Evolutionary conservation across 2,888 invertebrate species (phyloP).

Genomic region (Corythucha ciliata): DNA sequence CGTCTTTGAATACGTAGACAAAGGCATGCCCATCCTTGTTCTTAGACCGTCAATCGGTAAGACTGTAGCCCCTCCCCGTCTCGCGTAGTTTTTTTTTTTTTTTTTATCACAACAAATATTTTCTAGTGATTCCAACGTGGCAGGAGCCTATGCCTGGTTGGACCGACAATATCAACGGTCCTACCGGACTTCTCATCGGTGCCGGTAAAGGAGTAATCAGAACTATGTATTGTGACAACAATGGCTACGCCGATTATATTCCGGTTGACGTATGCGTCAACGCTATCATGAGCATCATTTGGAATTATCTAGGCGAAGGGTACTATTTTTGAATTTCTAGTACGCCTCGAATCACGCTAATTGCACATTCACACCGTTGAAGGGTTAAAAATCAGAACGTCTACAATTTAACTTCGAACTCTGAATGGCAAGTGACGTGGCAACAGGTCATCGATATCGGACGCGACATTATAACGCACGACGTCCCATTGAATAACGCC

Average conservation of each 20-base stretch:
- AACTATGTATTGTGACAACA: constrained; percentile 75
- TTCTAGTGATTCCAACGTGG: constrained; percentile 72
- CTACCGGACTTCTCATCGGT: constrained; percentile 67
- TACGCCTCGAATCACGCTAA: background rate
- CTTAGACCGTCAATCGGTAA: constrained; percentile 75
- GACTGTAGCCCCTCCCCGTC: constrained; percentile 25
- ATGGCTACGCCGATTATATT: constrained; percentile 66
- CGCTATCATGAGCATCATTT: constrained; percentile 55
- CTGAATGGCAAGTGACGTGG: constrained; percentile 67
- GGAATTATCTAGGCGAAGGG: constrained; percentile 45
- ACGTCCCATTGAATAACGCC: constrained; percentile 77
- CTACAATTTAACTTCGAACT: constrained; percentile 64
- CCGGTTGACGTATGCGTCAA: constrained; percentile 77
- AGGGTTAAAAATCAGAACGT: constrained; percentile 42
- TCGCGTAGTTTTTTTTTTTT: background rate
- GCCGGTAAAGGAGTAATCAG: constrained; percentile 82
- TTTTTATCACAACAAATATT: background rate
- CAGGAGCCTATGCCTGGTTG: constrained; percentile 76
- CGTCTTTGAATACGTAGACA: constrained; percentile 65
- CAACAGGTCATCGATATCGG: constrained; percentile 75
- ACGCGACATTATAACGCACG: constrained; percentile 61
- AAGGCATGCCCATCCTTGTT: constrained; percentile 62
- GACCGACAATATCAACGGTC: constrained; percentile 93
- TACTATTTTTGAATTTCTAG: no score
- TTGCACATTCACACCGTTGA: constrained; percentile 33